Base-by-base conservation (phyloP, 2,888 invertebrate species). In the Parelbella ahira region DNA sequence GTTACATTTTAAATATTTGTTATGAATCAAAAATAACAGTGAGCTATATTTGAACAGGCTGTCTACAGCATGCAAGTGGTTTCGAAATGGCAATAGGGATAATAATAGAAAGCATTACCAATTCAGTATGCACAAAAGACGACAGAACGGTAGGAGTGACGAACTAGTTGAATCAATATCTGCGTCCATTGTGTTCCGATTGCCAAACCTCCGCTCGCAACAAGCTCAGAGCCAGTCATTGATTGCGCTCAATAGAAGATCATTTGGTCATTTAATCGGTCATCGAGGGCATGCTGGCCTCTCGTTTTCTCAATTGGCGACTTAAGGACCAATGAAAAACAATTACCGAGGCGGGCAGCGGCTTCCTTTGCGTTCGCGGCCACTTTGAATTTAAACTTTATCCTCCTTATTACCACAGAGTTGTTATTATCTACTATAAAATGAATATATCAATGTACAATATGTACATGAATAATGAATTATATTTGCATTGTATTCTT, bases 181-280 rank as follows among this genome's bases (percentile, higher is more conserved):
- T 19, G 11, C 7, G 6, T 10, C 7, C 27, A 32, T 29, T 29
- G 15, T n/a, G 15, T n/a, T 3, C 18, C 21, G 18, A 33, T 49
- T 49, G 29, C 49, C 44, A 38, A 46, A 49, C 34, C 38, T 37
- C 32, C 37, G 28, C 33, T 12, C 12, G 45, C n/a, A n/a, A n/a
- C n/a, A n/a, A n/a, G n/a, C n/a, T n/a, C n/a, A n/a, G 36, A 52
- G 34, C 9, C 25, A n/a, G 24, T 29, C 41, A 57, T 53, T 53
- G 56, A 57, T 57, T 54, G 51, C 44, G 42, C 32, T 48, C 56
- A 56, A 50, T 53, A 47, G 28, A 11, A 34, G 41, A 42, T 33
- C 48, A 44, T 47, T 49, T 30, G 44, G 39, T 13, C 48, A 28
- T 15, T 45, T 49, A 24, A 38, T 39, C 44, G 44, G 43, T 43